Conservation (phyloP, 1,140 invertebrate species). For the Eupristina koningsbergeri region DNA sequence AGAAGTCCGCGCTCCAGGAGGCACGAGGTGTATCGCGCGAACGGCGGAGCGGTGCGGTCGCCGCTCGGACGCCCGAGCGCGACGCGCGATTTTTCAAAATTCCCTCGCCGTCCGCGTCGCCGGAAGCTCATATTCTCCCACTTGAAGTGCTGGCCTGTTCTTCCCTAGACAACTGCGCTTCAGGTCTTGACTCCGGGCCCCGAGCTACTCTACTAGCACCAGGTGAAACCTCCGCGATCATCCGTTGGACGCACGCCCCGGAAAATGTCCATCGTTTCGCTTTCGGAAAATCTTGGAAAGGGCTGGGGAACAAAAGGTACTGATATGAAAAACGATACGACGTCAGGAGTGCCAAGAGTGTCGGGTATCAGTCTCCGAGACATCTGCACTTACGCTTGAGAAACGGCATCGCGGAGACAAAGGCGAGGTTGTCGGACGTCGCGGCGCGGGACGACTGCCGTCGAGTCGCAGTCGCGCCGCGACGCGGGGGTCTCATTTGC, state of each 20-base stretch:
- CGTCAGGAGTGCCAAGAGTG: neutral
- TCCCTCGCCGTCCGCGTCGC: conserved; percentile 22
- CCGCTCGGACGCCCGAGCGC: conserved; percentile 45
- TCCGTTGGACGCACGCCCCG: neutral
- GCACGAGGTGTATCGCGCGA: conserved; percentile 46
- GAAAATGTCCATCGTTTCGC: too few relatives aligned
- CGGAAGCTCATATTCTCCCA: conserved; percentile 39
- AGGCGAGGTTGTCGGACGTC: neutral
- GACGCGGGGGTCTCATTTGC: conserved; percentile 39
- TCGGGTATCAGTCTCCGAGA: neutral
- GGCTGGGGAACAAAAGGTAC: neutral
- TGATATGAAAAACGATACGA: neutral
- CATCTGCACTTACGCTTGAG: conserved; percentile 49
- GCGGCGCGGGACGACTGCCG: conserved; percentile 31
- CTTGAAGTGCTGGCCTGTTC: neutral
- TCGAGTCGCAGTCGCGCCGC: conserved; percentile 52
- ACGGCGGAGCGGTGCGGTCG: conserved; percentile 40
- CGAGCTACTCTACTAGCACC: too few relatives aligned
- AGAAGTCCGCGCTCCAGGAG: neutral
- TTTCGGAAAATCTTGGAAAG: neutral
- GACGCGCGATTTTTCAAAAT: conserved; percentile 50
- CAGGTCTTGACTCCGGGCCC: too few relatives aligned
- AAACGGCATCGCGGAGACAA: conserved; percentile 10
- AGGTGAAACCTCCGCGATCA: too few relatives aligned
- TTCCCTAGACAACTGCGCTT: neutral